Base-by-base conservation (phyloP, 1,140 invertebrate species). In the Brachionus angularis region DNA sequence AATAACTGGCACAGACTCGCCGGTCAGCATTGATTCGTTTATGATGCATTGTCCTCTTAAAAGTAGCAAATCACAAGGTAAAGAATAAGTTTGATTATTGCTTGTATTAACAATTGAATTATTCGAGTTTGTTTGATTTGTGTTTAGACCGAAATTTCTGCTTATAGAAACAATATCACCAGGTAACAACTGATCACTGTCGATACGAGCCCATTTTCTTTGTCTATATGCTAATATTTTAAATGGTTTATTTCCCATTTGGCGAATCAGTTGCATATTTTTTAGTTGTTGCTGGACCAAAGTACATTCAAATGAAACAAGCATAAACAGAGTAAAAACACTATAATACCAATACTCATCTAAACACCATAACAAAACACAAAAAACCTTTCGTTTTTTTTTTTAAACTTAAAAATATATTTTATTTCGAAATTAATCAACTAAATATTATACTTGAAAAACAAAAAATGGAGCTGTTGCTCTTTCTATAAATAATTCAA, bases 391-490 rank as follows among this genome's bases (percentile, higher is more conserved):
- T 18, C 0, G 5, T 53, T 29, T 53, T 53, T 34, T 52, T 14
- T 27, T 7, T 52, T 8, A 27, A 52, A 52, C 31, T 55, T 55
- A 33, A 34, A 8, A 4, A 21, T 33, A n/a, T 33, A 31, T 27
- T 25, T n/a, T n/a, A n/a, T n/a, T n/a, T n/a, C n/a, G n/a, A n/a
- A n/a, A n/a, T n/a, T n/a, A n/a, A n/a, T n/a, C n/a, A n/a, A n/a
- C n/a, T n/a, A n/a, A n/a, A n/a, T n/a, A n/a, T n/a, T n/a, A n/a
- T 50, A 98, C 87, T 85, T 89, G 86, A 77, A 87, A 87, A 3
- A 98, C 94, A 84, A 99, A 99, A 82, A 99, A 99, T 16, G 96
- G 96, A 1, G 96, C 95, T 14, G 94, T 97, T 0, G 96, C 96
- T 76, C 96, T 84, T 83, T 99, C 96, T 76, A 89, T 91, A 77